Base-by-base conservation (phyloP, 2,113 vertebrate genomes). In the Callopanchax toddi region DNA sequence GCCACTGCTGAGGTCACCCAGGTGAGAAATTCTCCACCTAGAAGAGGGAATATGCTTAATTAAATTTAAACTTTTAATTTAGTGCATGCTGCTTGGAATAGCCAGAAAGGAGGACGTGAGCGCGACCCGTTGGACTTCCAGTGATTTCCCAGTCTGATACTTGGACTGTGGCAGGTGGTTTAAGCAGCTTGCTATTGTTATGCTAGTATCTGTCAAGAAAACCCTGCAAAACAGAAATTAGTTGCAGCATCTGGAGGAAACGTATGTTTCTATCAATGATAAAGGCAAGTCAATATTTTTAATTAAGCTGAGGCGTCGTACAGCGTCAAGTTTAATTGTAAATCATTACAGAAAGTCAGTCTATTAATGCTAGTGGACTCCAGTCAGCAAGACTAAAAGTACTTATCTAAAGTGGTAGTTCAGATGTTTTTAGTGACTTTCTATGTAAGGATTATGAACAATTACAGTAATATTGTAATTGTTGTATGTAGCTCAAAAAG, bases 341-440 rank as follows among this genome's bases (percentile, higher is more conserved):
- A 25, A 50, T 50, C 48, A 50, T 50, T 26, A 48, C 45, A 50
- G 21, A 50, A 50, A 26, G 48, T 50, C 7, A 16, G 12, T 26
- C 6, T 26, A 50, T 50, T 26, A 15, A 50, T 26, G 15, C 48
- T 26, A 26, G 17, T 37, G 36, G 4, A 37, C 3, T 37, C 36
- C 36, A 37, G 12, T 13, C 12, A 37, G 11, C 4, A 13, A 12
- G 36, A 37, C 7, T 36, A 8, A 8, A 32, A 5, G 29, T n/a
- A n/a, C n/a, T n/a, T 29, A 5, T 29, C 29, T 32, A 32, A 32
- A 32, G 26, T 7, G 7, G 7, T 29, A 2, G 4, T 29, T 29
- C 29, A 32, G 29, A 32, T n/a, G n/a, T n/a, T n/a, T n/a, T n/a
- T n/a, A n/a, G n/a, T n/a, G n/a, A n/a, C n/a, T n/a, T n/a, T n/a